Base-by-base conservation (phyloP, 35 echinoderm and acorn worm species). In the Apostichopus californicus region DNA sequence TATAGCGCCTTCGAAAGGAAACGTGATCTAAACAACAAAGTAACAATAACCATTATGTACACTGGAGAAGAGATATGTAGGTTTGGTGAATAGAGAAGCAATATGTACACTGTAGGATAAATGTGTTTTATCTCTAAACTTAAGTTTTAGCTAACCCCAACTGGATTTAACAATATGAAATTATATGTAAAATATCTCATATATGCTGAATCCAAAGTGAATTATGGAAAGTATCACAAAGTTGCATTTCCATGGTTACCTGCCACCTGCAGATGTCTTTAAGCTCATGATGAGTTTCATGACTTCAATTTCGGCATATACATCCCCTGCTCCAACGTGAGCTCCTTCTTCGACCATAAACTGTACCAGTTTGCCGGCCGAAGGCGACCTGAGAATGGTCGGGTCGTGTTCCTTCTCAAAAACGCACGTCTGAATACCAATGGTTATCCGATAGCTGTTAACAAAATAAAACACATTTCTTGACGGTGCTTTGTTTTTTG, bases 201-300 rank as follows among this genome's bases (percentile, higher is more conserved):
- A 46, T 46, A 46, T 46, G 34, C 34, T 46, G 34, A 4, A 46
- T 46, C 34, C 34, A 46, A 46, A 46, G 2, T 46, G 34, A 46
- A 46, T 46, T 3, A 46, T 46, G 34, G 34, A 46, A 46, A 46
- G 34, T 46, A 46, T 46, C 58, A 1, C 58, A 75, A 75, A 75
- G 7, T 75, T 75, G 71, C 60, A 26, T 18, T 93, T 15, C 93
- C 70, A 20, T 75, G 21, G 13, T 53, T 83, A 98, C 96, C 94
- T 95, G 92, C 97, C 95, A 87, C 91, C 93, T 53, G 96, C 97
- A 22, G 71, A 85, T 22, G 94, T 93, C 60, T 91, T 94, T 1
- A 99, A 92, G 72, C 95, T 96, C 97, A 99, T 99, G 56, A 99
- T 92, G 91, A 99, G 96, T 81, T 99, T 99, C 97, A 99, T 99